Base-by-base conservation (phyloP, 1,140 invertebrate species). In the Lutraria rhynchaena region DNA sequence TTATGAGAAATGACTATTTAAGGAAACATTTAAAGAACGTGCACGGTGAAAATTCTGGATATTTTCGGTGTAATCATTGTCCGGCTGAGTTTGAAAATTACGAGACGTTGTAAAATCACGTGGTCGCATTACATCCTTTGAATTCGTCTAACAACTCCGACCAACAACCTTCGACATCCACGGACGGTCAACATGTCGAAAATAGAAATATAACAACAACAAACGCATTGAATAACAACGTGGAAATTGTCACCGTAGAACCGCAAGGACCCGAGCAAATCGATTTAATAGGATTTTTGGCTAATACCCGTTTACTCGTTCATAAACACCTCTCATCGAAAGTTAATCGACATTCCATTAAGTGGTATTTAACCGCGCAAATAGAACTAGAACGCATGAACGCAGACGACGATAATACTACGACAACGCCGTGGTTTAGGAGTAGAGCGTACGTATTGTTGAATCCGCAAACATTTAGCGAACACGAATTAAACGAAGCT, bases 271-370 rank as follows among this genome's bases (percentile, higher is more conserved):
- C 29, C 37, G 49, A 73, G 37, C 13, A 31, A 55, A 35, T 35
- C 37, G 69, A 73, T 35, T 22, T 73, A 2, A 15, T 73, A 15
- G 37, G 31, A 17, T 57, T 73, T 57, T 55, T 73, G 13, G 69
- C 41, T 0, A 73, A 55, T 27, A 27, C 33, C 15, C 0, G 22
- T 2, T 7, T 33, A 17, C 27, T 27, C 19, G 55, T 37, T 3
- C 11, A 7, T 4, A 3, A 49, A 3, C 19, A 3, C 49, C 11
- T 49, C 46, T 15, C 11, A 19, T 27, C 5, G 13, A 37, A 19
- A n/a, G 13, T 55, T 19, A 1, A 31, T 57, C 15, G n/a, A 5
- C 31, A 57, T 1, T 49, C 44, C 17, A 57, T 41, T 9, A 71
- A 71, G 49, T 71, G 51, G 49, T 17, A 71, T 49, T 19, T 73